Evolutionary conservation across 2,888 invertebrate species (phyloP), one percentile per base, ranked within the genome.

Genomic region (Meteorus cinctellus): DNA sequence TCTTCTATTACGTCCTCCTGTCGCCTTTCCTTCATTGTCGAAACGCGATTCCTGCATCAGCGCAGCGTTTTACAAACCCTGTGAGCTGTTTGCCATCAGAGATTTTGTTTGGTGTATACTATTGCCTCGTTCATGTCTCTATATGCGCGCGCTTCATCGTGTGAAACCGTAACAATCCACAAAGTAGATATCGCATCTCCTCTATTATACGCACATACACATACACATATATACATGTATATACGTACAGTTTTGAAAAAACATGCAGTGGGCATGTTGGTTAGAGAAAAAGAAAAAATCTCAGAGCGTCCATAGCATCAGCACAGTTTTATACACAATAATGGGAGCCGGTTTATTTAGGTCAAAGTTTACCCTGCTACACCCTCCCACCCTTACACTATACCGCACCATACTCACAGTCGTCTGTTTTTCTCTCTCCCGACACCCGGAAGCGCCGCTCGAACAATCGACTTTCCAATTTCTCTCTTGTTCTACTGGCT

Each of bases 41-140:
- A 75, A 77, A 79, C 80, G 76, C 78, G 76, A 80, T 75, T 69
- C 65, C 69, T 73, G 74, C 75, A 80, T 80, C 80, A 80, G 77
- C 79, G 76, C 69, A 41, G 10, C 41, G 70, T 76, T 66, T 63
- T 41, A 65, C 65, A 75, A 41, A 75, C 59, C 29, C 27, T 24
- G 24, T 34, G 29, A 45, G 36, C 59, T 68, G 72, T 68, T 76
- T 76, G 66, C 72, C 51, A 45, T 34, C 55, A 34, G 19, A 59
- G 45, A 68, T 72, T 76, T 76, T 68, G 72, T 72, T 67, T 68
- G 72, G 62, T 41, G 71, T 60, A 63, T 14, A 31, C 29, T 31
- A 31, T 63, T 63, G 29, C 34, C 29, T 31, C n/a, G 16, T 19
- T 55, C 65, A 70, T 75, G 65, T 48, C 36, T 45, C 31, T 41